A percentile compares a stretch with the other conserved stretches of the same genome.
These are phyloP conservation scores for Lagodon rhomboides DNA, from an alignment of 2,797 vertebrate genomes.

Conservation along the genomic window DNA sequence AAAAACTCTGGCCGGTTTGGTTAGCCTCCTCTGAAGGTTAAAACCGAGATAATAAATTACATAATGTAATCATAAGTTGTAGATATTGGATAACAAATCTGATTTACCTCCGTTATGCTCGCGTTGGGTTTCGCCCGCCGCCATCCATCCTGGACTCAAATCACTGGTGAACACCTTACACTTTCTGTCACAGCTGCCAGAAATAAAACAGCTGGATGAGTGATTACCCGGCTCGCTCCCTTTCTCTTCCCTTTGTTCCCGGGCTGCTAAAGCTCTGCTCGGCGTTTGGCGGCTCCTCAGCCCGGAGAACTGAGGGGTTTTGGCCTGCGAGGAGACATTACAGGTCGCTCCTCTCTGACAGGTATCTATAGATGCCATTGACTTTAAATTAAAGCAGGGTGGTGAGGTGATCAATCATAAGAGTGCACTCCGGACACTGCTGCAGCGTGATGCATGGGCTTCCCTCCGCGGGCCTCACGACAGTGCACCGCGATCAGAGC, in stretches of 20 bases:
- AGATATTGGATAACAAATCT: constrained; percentile 14
- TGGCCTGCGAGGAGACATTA: constrained; percentile 66
- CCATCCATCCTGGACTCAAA: constrained; percentile 68
- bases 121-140: constrained; percentile 38
- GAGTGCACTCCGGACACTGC: constrained; percentile 61
- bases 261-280: constrained; percentile 21
- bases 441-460: constrained; percentile 77
- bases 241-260: constrained; percentile 41
- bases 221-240: constrained; percentile 49
- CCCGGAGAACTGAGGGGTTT: constrained; percentile 29
- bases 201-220: constrained; percentile 69
- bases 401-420: constrained; percentile 80
- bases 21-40: constrained; percentile 10
- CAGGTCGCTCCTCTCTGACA: constrained; percentile 72
- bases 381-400: constrained; percentile 80
- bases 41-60: constrained; percentile 20
- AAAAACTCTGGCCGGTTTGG: constrained; percentile 4
- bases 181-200: constrained; percentile 63
- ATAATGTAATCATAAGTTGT: constrained; percentile 31
- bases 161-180: constrained; percentile 46
- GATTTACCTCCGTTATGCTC: constrained; percentile 38
- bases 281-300: constrained; percentile 31
- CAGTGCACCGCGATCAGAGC: constrained; percentile 66
- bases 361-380: constrained; percentile 82
- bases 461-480: constrained; percentile 46